Evolutionary conservation across 2,797 vertebrate genomes (phyloP).

Genomic region (Linurgus olivaceus): DNA sequence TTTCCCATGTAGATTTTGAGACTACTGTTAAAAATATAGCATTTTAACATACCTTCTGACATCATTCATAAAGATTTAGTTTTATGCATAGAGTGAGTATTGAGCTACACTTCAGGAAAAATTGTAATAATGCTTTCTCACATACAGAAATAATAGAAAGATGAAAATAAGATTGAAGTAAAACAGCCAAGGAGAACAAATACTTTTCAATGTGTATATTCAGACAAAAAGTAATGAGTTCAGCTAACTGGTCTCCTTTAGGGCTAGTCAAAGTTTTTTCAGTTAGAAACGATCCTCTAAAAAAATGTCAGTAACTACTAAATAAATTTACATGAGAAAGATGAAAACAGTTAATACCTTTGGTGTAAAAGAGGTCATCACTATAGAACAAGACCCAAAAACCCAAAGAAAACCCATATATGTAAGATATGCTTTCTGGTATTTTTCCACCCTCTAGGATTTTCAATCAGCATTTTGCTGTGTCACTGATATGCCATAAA

Average conservation of each 20-base stretch:
- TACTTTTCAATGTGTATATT: neutral
- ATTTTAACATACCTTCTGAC: neutral
- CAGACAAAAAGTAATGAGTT: neutral
- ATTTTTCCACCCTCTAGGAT: neutral
- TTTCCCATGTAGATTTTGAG: neutral
- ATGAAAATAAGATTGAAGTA: neutral
- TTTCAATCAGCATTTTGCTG: neutral
- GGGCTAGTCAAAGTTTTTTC: neutral
- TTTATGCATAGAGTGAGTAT: neutral
- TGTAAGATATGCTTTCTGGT: neutral
- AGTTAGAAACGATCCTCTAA: neutral
- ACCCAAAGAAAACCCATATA: rapidly evolving
- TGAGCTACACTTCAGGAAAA: neutral
- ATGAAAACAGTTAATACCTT: neutral
- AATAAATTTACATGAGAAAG: neutral
- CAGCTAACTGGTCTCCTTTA: neutral
- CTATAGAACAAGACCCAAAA: neutral
- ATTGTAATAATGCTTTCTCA: neutral
- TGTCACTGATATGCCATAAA: slow-evolving; percentile 2
- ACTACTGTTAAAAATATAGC: neutral
- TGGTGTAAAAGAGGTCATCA: neutral
- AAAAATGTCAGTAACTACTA: neutral
- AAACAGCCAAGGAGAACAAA: neutral
- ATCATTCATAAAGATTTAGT: neutral
- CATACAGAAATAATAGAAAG: neutral